phyloP scores from a whole-genome alignment of 2,113 vertebrate genomes.

The Burhinus oedicnemus region DNA sequence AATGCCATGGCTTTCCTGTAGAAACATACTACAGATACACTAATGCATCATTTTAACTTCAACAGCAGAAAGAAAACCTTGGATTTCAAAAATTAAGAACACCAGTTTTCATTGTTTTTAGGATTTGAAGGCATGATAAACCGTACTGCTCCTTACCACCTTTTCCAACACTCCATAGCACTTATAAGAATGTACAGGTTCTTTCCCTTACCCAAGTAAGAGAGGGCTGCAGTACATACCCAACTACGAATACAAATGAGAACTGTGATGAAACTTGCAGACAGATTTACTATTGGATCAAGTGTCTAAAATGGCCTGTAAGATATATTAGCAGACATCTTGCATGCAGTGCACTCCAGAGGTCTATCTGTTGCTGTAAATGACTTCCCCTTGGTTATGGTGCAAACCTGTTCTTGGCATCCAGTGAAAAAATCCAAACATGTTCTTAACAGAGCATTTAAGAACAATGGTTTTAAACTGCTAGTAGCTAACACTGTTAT shows the following conservation, averaged over 20 bases:
- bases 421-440: background rate
- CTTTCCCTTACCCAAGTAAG: background rate
- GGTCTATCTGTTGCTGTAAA: background rate
- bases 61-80: background rate
- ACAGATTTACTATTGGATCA: background rate
- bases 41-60: background rate
- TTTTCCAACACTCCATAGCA: background rate
- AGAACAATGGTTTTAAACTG: background rate
- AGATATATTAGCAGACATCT: background rate
- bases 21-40: background rate
- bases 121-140: background rate
- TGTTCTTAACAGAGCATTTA: background rate
- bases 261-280: background rate
- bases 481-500: background rate
- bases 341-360: background rate
- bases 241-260: background rate
- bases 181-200: background rate
- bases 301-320: background rate
- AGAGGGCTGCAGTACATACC: background rate
- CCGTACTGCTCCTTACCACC: background rate
- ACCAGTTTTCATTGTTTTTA: background rate
- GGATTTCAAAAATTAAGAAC: background rate
- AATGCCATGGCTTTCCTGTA: background rate
- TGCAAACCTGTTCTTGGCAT: background rate
- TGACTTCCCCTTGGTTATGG: background rate